phyloP scores from a whole-genome alignment of 2,888 invertebrate genomes.

The Andrena flavipes region DNA sequence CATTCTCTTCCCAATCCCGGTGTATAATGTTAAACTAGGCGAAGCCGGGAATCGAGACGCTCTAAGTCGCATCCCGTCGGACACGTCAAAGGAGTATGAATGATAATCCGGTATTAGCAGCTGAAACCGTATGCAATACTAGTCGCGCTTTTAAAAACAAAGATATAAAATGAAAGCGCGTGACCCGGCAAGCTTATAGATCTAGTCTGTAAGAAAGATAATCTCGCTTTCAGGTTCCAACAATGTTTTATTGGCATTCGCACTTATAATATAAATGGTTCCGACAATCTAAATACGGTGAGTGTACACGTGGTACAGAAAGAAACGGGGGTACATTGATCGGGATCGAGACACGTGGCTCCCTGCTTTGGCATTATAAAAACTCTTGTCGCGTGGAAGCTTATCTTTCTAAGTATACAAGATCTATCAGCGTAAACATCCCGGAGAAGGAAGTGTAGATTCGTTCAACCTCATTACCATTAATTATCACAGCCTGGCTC shows the following conservation, averaged over 20 bases:
- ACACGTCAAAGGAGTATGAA: neutral
- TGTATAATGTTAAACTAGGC: neutral
- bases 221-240: conserved; percentile 70
- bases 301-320: conserved; percentile 60
- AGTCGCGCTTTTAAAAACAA: conserved; percentile 8
- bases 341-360: conserved; percentile 56
- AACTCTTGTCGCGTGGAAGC: conserved; percentile 45
- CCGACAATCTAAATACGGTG: conserved; percentile 54
- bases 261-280: conserved; percentile 70
- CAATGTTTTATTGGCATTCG: conserved; percentile 80
- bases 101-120: neutral
- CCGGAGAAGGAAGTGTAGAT: conserved; percentile 46
- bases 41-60: neutral
- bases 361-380: conserved; percentile 47
- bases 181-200: conserved; percentile 44
- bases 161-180: conserved; percentile 47
- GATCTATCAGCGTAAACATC: conserved; percentile 55
- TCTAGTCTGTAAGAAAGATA: conserved; percentile 64
- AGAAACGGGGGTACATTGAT: conserved; percentile 46
- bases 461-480: conserved; percentile 35
- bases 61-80: neutral
- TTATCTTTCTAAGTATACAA: conserved; percentile 61
- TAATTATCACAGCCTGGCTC: conserved; percentile 69
- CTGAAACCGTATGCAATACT: neutral
- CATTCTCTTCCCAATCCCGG: neutral